Percentiles rank a stretch among this genome's conserved stretches.
These are phyloP conservation scores for Latheticus oryzae DNA, from an alignment of 2,888 invertebrate species.

Conservation along the genomic window DNA sequence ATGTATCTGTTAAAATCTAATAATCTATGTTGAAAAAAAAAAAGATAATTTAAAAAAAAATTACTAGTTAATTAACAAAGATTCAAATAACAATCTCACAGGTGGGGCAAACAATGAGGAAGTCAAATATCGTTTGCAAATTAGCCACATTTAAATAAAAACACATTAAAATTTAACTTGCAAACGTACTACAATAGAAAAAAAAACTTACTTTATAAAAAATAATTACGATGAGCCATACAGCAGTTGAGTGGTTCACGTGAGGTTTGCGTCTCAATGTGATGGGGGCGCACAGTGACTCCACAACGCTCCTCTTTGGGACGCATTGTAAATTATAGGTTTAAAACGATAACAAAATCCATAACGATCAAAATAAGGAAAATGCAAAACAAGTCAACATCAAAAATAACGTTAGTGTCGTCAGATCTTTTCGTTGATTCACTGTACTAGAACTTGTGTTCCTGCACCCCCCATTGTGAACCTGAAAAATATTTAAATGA, in stretches of 20 bases:
- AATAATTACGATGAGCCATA: constrained; percentile 54
- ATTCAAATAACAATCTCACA: no score
- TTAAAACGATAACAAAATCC: constrained; percentile 21
- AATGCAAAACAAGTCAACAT: constrained; percentile 42
- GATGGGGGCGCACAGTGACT: constrained; percentile 50
- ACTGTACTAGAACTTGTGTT: constrained; percentile 53
- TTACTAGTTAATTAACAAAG: no score
- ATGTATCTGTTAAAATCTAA: no score
- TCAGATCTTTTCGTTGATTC: constrained; percentile 41
- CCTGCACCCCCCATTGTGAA: constrained; percentile 61
- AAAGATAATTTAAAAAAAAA: no score
- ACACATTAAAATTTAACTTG: not conserved
- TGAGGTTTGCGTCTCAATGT: constrained; percentile 49
- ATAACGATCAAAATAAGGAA: constrained; percentile 41
- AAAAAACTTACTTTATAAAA: constrained; percentile 57
- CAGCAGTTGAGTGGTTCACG: constrained; percentile 53
- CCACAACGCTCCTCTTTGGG: constrained; percentile 49
- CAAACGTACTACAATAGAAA: not conserved
- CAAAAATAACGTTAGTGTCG: constrained; percentile 36
- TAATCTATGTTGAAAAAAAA: no score
- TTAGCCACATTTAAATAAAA: no score
- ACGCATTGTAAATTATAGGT: constrained; percentile 49
- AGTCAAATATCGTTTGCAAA: no score
- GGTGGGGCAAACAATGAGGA: no score
- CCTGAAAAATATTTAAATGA: constrained; percentile 50